These are phyloP conservation scores for Colossoma macropomum DNA, from an alignment of 2,113 vertebrate species.

Conservation along the genomic window DNA sequence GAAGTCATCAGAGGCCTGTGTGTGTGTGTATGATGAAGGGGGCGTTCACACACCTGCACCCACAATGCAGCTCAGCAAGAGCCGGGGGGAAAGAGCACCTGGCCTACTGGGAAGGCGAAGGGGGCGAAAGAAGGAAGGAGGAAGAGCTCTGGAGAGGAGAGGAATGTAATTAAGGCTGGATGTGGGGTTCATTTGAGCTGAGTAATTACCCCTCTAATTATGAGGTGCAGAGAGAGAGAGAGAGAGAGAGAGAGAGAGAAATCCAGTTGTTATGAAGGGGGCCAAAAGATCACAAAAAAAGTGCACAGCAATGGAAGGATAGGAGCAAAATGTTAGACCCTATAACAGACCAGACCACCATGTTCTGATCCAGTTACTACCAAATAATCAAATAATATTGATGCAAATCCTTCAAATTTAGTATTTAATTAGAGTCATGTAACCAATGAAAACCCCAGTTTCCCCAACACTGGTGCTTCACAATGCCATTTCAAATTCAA, in stretches of 20 bases:
- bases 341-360: neutral
- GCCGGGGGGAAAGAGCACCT: slow-evolving; percentile 9
- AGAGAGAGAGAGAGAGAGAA: slow-evolving; percentile 31
- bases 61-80: neutral
- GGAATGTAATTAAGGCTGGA: slow-evolving; percentile 69
- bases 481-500: too few relatives aligned
- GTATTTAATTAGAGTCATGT: too few relatives aligned
- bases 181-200: slow-evolving; percentile 60
- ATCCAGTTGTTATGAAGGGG: neutral
- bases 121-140: slow-evolving; percentile 13
- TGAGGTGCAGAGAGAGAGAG: slow-evolving; percentile 58
- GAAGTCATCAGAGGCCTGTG: neutral
- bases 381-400: neutral
- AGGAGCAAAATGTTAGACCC: neutral
- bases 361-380: neutral
- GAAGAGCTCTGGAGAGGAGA: slow-evolving; percentile 55
- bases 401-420: too few relatives aligned
- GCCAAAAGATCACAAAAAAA: slow-evolving; percentile 39
- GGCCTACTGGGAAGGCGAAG: neutral
- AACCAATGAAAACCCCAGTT: neutral
- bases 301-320: slow-evolving; percentile 27
- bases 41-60: slow-evolving; percentile 5
- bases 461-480: neutral
- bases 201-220: slow-evolving; percentile 72
- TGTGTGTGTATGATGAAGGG: neutral